Conservation (phyloP, 2,888 invertebrate species). For the Oligia strigilis region DNA sequence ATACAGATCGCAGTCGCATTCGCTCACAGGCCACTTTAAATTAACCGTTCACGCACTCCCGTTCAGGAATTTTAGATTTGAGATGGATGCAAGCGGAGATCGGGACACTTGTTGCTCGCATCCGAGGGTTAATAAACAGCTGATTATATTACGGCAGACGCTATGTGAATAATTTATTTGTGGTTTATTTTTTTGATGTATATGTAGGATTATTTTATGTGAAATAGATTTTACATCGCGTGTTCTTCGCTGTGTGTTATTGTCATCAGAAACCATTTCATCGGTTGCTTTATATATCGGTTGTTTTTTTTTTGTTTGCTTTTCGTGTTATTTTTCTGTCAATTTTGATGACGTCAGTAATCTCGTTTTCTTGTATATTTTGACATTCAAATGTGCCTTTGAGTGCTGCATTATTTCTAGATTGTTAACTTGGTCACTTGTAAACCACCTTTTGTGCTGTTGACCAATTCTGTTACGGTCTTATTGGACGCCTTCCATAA, state of each 20-base stretch:
- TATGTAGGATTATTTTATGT: constrained; percentile 40
- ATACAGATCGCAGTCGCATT: constrained; percentile 86
- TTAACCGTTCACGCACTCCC: constrained; percentile 88
- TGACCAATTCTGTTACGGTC: not conserved
- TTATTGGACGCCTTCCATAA: not conserved
- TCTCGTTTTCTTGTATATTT: not conserved
- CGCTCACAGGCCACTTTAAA: constrained; percentile 86
- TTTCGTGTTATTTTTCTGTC: no score
- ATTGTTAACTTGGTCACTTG: not conserved
- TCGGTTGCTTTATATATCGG: not conserved
- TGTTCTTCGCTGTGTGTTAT: not conserved
- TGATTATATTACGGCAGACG: constrained; percentile 65
- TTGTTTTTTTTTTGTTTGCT: not conserved
- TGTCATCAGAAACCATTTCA: not conserved
- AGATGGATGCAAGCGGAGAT: constrained; percentile 83
- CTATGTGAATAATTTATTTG: constrained; percentile 62
- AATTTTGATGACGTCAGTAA: not conserved
- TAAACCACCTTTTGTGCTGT: not conserved
- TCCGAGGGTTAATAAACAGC: constrained; percentile 66
- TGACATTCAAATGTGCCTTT: not conserved
- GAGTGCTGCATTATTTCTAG: not conserved
- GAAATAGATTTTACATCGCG: constrained; percentile 36
- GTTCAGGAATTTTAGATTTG: constrained; percentile 89
- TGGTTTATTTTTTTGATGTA: constrained; percentile 51
- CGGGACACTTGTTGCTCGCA: constrained; percentile 75